These are phyloP conservation scores for Penelope pileata DNA, from an alignment of 2,113 vertebrate genomes.

Conservation along the genomic window DNA sequence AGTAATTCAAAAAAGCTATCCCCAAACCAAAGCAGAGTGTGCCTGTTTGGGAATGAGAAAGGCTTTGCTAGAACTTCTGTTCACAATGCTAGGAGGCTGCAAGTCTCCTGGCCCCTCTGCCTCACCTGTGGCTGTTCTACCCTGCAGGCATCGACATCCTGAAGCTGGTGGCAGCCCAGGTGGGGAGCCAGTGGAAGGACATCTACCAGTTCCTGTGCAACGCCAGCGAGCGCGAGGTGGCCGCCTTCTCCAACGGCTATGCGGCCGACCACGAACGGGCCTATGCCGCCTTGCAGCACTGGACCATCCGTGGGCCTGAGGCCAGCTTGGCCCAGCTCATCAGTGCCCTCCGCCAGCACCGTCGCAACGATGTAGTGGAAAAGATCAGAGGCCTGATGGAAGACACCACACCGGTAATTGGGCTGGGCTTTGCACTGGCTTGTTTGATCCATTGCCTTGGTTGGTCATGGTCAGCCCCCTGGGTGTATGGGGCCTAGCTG, in stretches of 20 bases:
- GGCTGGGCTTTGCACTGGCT: fast-evolving
- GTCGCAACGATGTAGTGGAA: conserved; percentile 94
- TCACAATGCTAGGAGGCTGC: fast-evolving
- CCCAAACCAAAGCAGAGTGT: neutral
- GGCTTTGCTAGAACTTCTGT: neutral
- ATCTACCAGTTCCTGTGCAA: conserved; percentile 93
- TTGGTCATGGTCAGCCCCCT: fast-evolving
- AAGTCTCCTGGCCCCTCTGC: fast-evolving
- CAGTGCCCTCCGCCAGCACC: conserved; percentile 89
- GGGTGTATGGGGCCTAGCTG: fast-evolving
- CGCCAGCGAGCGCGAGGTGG: conserved; percentile 90
- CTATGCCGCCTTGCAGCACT: conserved; percentile 94
- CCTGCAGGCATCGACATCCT: conserved; percentile 91
- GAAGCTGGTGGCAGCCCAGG: conserved; percentile 91
- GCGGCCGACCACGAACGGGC: conserved; percentile 88
- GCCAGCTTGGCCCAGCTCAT: conserved; percentile 97
- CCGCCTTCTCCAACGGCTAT: conserved; percentile 91
- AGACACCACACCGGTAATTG: conserved; percentile 87
- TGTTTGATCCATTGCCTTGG: fast-evolving
- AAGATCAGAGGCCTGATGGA: conserved; percentile 96
- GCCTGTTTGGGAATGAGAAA: too few species aligned
- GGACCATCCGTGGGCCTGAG: conserved; percentile 92
- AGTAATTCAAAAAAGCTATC: neutral
- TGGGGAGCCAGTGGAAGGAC: conserved; percentile 95
- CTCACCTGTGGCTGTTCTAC: conserved; percentile 20